Evolutionary conservation across 2,113 vertebrate genomes (phyloP), one percentile per base, ranked within the genome.

Genomic region (Arenaria interpres): DNA sequence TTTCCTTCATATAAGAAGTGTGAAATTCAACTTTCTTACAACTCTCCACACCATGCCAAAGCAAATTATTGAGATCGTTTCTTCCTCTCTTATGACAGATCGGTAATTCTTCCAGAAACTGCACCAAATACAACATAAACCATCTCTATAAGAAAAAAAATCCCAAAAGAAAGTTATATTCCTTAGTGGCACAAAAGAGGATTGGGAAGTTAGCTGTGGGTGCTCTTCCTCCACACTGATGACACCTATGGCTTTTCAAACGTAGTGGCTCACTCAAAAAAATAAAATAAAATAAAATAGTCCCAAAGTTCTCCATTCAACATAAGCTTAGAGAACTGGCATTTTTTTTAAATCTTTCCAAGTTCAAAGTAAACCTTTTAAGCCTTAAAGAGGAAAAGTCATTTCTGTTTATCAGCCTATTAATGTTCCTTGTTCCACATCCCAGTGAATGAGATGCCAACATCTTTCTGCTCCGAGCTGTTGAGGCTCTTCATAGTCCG

Each of bases 341-440:
- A 96, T 97, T 98, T 98, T 72, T 90, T 6, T 21, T 9, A 60
- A 96, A 80, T 85, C 95, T 94, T 73, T 88, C 56, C 93, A 86
- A 97, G 96, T 97, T 98, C 96, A 97, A 95, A 98, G 93, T 23
- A 73, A 96, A 95, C 94, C 54, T 93, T 96, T 89, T 43, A 92
- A 96, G 83, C 81, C 88, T 91, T 84, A 87, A 93, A 91, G 69
- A 60, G 94, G 91, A 95, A 94, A 95, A 89, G 90, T 33, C 11
- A 10, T 93, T 96, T 92, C 63, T 87, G 82, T 95, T 94, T 80
- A 94, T 94, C 88, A 85, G 90, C 24, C 88, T 80, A 78, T 51
- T 92, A 90, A 90, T 19, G 87, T 88, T 93, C 60, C 79, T 83
- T 51, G 33, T 75, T 89, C 85, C 59, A 35, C 54, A 71, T 14